A percentile compares a stretch with the other conserved stretches of the same genome.
phyloP scores from a whole-genome alignment of 2,797 vertebrate species.

The Heterohyrax brucei region DNA sequence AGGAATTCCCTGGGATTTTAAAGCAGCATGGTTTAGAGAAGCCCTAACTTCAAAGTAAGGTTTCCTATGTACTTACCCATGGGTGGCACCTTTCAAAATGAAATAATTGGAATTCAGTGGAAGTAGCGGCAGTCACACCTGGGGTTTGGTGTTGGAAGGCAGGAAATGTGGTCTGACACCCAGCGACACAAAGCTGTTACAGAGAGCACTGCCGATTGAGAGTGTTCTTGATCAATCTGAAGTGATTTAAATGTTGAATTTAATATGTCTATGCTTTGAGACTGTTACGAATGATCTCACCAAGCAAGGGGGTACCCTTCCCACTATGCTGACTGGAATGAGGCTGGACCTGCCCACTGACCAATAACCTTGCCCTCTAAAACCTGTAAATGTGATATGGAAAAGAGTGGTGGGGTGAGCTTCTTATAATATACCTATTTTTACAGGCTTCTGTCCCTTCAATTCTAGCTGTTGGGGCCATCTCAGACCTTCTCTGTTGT shows the following conservation, averaged over 20 bases:
- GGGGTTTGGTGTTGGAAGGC: conserved; percentile 53
- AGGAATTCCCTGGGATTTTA: conserved; percentile 81
- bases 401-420: neutral
- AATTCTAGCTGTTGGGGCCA: neutral
- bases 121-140: conserved; percentile 51
- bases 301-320: neutral
- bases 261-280: conserved; percentile 51
- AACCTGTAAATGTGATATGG: neutral
- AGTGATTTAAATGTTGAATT: conserved; percentile 54
- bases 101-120: conserved; percentile 78
- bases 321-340: neutral
- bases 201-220: conserved; percentile 46
- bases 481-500: neutral
- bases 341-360: neutral
- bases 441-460: neutral
- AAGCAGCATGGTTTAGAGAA: conserved; percentile 80
- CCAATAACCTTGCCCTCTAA: neutral
- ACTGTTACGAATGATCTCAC: conserved; percentile 21
- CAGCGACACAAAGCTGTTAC: conserved; percentile 63
- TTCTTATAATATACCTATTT: neutral
- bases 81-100: conserved; percentile 82
- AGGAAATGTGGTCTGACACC: conserved; percentile 73
- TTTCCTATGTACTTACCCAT: conserved; percentile 69
- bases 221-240: conserved; percentile 65
- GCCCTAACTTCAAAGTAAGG: conserved; percentile 81